Base-by-base conservation (phyloP, 2,113 vertebrate species). In the Laticauda colubrina region DNA sequence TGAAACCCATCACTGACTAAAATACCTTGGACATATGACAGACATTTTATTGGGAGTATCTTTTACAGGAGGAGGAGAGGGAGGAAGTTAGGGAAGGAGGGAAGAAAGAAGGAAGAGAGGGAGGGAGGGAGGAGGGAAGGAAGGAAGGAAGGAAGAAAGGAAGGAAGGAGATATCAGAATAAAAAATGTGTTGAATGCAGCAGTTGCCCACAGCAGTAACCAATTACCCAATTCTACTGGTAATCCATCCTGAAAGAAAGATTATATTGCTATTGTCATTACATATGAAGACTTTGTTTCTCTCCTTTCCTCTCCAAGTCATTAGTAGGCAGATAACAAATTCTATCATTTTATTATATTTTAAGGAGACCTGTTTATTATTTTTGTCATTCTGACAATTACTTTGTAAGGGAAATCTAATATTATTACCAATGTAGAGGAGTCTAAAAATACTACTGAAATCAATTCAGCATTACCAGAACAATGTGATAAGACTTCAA, bases 321-420 rank as follows among this genome's bases (percentile, higher is more conserved):
- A 55, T 61, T 85, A 55, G 54, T 54, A 89, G 87, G 5, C 69
- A 89, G 88, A 89, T 88, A 61, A 51, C 21, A 85, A 29, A 89
- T 85, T 89, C 56, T 89, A 92, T 89, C 6, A 43, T 89, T 64
- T 29, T 86, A 45, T 75, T 54, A 81, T 69, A 75, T 57, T 39
- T 55, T 59, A 59, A 12, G 10, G 24, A 53, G 12, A 92, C 11
- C 3, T 59, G 51, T 85, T 39, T 64, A 85, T 89, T 85, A 59
- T 29, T 89, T 51, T 85, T 92, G 43, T 55, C 69, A 85, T 85
- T 89, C 51, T 59, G 69, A 53, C 43, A 53, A 69, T 85, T 89
- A 85, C 61, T 34, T 54, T 92, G 57, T 92, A 56, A 85, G 85
- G n/a, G 69, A 81, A 43, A 85, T 89, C n/a, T 59, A 92, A 85